Evolutionary conservation across 2,888 invertebrate species (phyloP).

Genomic region (Xiphydria camelus): DNA sequence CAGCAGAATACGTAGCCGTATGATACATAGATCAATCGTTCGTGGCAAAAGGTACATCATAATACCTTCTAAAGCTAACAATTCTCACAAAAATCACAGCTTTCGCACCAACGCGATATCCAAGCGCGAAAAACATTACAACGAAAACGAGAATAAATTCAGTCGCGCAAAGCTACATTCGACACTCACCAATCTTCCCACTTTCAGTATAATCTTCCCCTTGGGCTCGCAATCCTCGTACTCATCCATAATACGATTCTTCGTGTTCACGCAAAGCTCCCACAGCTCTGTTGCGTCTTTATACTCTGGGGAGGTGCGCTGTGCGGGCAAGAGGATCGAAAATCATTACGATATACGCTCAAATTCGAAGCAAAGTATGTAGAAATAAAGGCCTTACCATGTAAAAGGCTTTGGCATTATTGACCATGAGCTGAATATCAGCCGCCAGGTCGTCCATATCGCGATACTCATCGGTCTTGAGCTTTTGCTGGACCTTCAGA

Average conservation of each 20-base stretch:
- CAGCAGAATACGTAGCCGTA: too few species aligned
- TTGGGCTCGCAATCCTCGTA: conserved; percentile 61
- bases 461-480: conserved; percentile 96
- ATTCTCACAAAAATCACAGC: too few species aligned
- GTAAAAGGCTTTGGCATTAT: conserved; percentile 95
- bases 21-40: too few species aligned
- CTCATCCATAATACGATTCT: conserved; percentile 58
- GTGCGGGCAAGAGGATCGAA: conserved; percentile 20
- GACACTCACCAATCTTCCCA: conserved; percentile 59
- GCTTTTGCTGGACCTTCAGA: conserved; percentile 91
- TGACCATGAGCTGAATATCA: conserved; percentile 89
- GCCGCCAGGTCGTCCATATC: conserved; percentile 88
- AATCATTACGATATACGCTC: conserved; percentile 2
- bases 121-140: too few species aligned
- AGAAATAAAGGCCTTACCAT: conserved; percentile 61
- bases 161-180: too few species aligned
- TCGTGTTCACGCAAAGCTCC: conserved; percentile 75
- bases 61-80: too few species aligned
- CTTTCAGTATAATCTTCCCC: conserved; percentile 62
- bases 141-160: too few species aligned
- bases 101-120: too few species aligned
- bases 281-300: conserved; percentile 88
- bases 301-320: conserved; percentile 81
- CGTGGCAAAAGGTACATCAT: too few species aligned
- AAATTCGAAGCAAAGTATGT: too few species aligned